Percentiles rank a stretch among this genome's conserved stretches.
Evolutionary conservation across 37 sponge, comb jelly and placozoan species (phyloP).

Genomic region (Lycopodina hypogea): DNA sequence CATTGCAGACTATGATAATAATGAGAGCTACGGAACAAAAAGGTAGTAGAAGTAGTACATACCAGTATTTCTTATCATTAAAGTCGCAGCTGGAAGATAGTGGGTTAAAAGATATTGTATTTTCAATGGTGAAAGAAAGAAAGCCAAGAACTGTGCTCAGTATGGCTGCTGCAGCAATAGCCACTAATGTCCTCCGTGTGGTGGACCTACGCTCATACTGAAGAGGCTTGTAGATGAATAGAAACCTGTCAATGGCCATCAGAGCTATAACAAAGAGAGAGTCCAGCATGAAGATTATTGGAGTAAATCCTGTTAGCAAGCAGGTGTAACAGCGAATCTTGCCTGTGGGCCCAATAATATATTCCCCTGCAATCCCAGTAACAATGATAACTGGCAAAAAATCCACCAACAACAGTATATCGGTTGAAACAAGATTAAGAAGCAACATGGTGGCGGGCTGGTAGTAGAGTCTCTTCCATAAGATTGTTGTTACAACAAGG

Average conservation of each 20-base stretch:
- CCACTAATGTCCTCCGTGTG: neutral
- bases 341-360: neutral
- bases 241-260: neutral
- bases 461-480: neutral
- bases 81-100: too few species aligned
- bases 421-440: neutral
- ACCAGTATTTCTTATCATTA: neutral
- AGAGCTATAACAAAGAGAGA: neutral
- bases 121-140: too few species aligned
- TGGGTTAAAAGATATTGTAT: too few species aligned
- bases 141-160: too few species aligned
- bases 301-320: neutral
- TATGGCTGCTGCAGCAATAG: too few species aligned
- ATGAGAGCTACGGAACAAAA: neutral
- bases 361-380: neutral
- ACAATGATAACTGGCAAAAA: neutral
- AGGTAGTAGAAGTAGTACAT: neutral
- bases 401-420: neutral
- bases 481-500: neutral
- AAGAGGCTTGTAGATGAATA: neutral
- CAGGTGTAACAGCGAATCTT: neutral
- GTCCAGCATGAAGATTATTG: neutral
- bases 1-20: neutral
- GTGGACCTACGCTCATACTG: neutral
- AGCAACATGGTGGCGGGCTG: neutral